A percentile compares a stretch with the other conserved stretches of the same genome.
Evolutionary conservation across 2,888 invertebrate genomes (phyloP).

Genomic region (Plebejus argus): DNA sequence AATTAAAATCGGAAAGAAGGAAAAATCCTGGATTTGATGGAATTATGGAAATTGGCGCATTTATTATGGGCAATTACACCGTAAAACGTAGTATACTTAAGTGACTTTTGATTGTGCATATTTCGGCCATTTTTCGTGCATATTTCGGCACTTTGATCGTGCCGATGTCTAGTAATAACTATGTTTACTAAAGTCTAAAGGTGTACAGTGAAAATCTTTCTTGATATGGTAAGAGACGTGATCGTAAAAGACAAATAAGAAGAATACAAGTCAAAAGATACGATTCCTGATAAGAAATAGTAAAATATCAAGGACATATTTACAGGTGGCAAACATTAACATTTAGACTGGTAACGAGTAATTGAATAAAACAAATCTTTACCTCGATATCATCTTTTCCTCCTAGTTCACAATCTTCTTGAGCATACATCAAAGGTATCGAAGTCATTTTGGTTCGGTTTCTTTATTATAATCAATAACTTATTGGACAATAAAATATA

Average conservation of each 20-base stretch:
- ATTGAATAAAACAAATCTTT: slow-evolving; percentile 39
- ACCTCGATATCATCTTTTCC: slow-evolving; percentile 82
- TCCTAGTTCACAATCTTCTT: slow-evolving; percentile 84
- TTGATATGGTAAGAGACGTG: neutral
- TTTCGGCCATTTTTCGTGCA: too few relatives aligned
- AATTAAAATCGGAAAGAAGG: too few relatives aligned
- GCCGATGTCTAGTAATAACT: neutral
- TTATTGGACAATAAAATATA: neutral
- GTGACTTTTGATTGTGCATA: too few relatives aligned
- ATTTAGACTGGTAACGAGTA: neutral
- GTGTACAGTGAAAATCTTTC: neutral
- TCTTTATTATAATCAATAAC: neutral
- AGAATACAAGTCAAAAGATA: neutral
- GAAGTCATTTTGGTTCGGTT: slow-evolving; percentile 61
- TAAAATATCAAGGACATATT: slow-evolving; percentile 39
- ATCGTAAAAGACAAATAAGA: neutral
- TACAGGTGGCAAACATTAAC: slow-evolving; percentile 36
- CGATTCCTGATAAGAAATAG: slow-evolving; percentile 19
- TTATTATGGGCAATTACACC: too few relatives aligned
- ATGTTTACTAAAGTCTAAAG: neutral
- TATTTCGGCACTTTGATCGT: too few relatives aligned
- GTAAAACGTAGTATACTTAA: too few relatives aligned
- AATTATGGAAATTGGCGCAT: too few relatives aligned
- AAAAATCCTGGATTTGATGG: too few relatives aligned
- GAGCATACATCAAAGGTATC: slow-evolving; percentile 82